Evolutionary conservation across 1,140 invertebrate genomes (phyloP).

Genomic region (Drosophila mauritiana): DNA sequence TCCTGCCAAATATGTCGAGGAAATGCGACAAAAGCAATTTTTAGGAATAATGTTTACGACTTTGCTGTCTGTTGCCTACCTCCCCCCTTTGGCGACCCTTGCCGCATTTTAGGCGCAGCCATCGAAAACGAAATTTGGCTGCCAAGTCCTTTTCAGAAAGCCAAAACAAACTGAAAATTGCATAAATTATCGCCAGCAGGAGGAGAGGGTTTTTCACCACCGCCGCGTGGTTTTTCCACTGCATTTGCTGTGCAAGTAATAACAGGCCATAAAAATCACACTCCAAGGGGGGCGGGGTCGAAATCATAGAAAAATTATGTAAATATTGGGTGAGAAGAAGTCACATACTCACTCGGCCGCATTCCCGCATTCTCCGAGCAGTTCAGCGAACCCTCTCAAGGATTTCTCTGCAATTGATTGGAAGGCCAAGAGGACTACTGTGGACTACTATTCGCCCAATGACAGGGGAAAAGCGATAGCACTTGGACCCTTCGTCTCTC

Average conservation of each 20-base stretch:
- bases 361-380: constrained; percentile 1
- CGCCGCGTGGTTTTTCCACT: constrained; percentile 54
- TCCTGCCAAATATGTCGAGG: constrained; percentile 64
- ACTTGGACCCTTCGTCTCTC: constrained; percentile 3
- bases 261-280: constrained; percentile 68
- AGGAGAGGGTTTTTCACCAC: not conserved
- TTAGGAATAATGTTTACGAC: constrained; percentile 58
- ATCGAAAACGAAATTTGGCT: constrained; percentile 19
- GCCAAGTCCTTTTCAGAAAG: constrained; percentile 37
- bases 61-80: constrained; percentile 23
- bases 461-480: constrained; percentile 30
- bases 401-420: constrained; percentile 38
- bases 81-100: constrained; percentile 33
- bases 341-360: constrained; percentile 5
- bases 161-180: constrained; percentile 64
- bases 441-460: constrained; percentile 8
- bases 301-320: constrained; percentile 44
- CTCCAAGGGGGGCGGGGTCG: constrained; percentile 11
- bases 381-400: constrained; percentile 34
- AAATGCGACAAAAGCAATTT: constrained; percentile 69
- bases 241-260: constrained; percentile 68
- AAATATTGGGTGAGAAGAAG: constrained; percentile 38
- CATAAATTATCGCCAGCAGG: constrained; percentile 61
- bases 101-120: constrained; percentile 71
- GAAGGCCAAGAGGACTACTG: not conserved